Evolutionary conservation across 2,113 vertebrate species (phyloP).

Genomic region (Aleadryas rufinucha): DNA sequence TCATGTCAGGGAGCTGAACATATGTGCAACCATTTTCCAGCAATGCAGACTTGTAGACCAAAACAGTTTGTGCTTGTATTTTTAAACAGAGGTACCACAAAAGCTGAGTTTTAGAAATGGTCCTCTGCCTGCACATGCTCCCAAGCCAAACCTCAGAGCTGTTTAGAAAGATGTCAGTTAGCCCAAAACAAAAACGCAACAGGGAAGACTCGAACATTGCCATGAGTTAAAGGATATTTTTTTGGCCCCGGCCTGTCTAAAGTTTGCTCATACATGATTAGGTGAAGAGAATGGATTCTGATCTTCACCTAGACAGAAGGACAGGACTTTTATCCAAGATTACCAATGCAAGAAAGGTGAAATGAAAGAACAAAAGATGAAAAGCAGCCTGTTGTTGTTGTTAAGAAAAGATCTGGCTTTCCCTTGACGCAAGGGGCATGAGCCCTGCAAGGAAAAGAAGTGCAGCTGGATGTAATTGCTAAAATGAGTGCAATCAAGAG

Average conservation of each 20-base stretch:
- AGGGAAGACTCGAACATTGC: background rate
- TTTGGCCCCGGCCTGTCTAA: background rate
- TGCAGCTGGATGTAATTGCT: background rate
- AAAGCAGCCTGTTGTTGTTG: background rate
- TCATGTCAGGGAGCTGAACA: background rate
- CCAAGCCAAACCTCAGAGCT: background rate
- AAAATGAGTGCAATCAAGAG: background rate
- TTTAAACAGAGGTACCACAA: background rate
- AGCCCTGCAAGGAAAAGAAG: background rate
- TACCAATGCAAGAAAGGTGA: background rate
- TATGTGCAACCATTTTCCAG: background rate
- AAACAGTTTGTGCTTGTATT: background rate
- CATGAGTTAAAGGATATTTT: background rate
- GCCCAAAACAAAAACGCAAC: background rate
- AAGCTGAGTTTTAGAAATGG: background rate
- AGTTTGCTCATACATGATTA: background rate
- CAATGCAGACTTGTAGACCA: background rate
- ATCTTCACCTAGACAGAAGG: background rate
- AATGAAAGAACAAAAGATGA: background rate
- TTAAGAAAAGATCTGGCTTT: background rate
- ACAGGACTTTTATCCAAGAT: background rate
- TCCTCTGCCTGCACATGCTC: background rate
- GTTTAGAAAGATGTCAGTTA: background rate
- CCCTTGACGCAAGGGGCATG: accelerated
- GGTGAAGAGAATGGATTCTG: background rate